Base-by-base conservation (phyloP, 2,797 vertebrate species). In the Halcyon leucocephala region DNA sequence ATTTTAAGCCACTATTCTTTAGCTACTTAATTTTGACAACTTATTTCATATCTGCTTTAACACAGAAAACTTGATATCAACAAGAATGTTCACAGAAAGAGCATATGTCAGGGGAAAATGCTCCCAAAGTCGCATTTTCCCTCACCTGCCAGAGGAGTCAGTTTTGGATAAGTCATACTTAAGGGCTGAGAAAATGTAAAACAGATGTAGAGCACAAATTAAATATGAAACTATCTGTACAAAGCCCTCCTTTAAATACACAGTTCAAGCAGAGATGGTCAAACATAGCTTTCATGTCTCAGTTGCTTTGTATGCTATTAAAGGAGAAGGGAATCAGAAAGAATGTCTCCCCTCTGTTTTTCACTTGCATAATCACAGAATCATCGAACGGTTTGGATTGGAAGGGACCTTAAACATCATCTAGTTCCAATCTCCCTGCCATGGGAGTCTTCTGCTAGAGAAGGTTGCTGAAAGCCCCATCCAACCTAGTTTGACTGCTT, bases 1-100 rank as follows among this genome's bases (percentile, higher is more conserved):
- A 94, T 77, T 96, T 86, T 90, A 94, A 57, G 76, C 18, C 9
- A 62, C 54, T 81, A 39, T 82, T 91, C 33, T 78, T 58, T 44
- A 72, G 55, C 41, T 57, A 44, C 83, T 84, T 95, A 84, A 80
- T 89, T 90, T 91, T 92, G 82, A 91, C 92, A 95, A 87, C 78
- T 91, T 81, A 70, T 87, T 95, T 95, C 44, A 31, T 83, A 93
- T 61, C 73, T 80, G 31, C 70, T 96, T 92, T 92, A 91, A 77
- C 60, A 96, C 49, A 80, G 69, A 94, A 89, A 66, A 9, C 49
- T 82, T 72, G 69, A 14, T 92, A 90, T 39, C 1, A 1, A 70
- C 24, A 67, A 81, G 57, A 80, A 66, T 1, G 12, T 80, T 91
- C 85, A 86, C 46, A 76, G 70, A 74, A 82, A 57, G 28, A 29